Base-by-base conservation (phyloP, 2,888 invertebrate genomes). In the Athripsodes cinereus region DNA sequence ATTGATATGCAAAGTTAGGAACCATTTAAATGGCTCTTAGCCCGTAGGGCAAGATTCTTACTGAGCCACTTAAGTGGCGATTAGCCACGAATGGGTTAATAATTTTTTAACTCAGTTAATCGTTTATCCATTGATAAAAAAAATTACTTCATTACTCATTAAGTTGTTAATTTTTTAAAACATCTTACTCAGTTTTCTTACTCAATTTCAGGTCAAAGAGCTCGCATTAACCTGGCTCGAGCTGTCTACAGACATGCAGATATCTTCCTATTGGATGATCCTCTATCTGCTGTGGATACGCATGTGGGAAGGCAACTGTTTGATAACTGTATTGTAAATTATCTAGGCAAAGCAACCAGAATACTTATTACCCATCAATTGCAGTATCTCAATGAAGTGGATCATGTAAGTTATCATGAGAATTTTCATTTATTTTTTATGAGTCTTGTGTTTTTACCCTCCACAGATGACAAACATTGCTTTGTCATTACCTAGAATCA, bases 271-370 rank as follows among this genome's bases (percentile, higher is more conserved):
- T 74, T 96, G 55, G 96, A 96, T 71, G 96, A 96, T 76, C 95
- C 96, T 0, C 76, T 96, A 35, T 89, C 92, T 61, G 95, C 95
- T 0, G 95, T 96, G n/a, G 96, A 96, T 74, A 84, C 93, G 0
- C 90, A 91, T 70, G 95, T 96, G 1, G 92, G 93, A 1, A 84
- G 90, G 2, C 90, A 92, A 72, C 78, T 96, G 65, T 96, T 95
- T 73, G 90, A 95, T 68, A 82, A 87, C 67, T 92, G 90, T 67
- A 80, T 91, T 54, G 79, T 74, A 31, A 76, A 82, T 5, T 84
- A 84, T 66, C 74, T 92, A 64, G 76, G 80, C n/a, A 78, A 84
- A 62, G 85, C 88, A 68, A 87, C 88, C 1, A 75, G 87, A 19
- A 82, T 92, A 49, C 80, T 92, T 34, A 87, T 90, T 63, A 93